Evolutionary conservation across 2,113 vertebrate species (phyloP).

Genomic region (Suricata suricatta): DNA sequence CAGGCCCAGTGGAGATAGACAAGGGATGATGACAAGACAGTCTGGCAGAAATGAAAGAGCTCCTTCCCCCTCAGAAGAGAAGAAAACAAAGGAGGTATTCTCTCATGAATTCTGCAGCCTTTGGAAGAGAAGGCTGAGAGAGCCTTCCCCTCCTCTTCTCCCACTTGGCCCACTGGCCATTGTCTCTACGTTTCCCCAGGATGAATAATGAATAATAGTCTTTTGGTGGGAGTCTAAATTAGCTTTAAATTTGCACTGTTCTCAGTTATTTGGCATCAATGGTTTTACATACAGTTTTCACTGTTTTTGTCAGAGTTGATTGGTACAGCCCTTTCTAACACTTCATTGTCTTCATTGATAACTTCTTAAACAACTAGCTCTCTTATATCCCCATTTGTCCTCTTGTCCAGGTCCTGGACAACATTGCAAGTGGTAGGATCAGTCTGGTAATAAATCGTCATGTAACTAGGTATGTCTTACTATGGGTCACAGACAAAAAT

Average conservation of each 20-base stretch:
- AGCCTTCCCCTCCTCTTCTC: not conserved
- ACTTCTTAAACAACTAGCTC: not conserved
- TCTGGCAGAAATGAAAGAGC: not conserved
- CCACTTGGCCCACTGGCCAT: not conserved
- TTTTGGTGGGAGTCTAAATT: not conserved
- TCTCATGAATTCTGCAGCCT: not conserved
- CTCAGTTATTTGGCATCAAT: not conserved
- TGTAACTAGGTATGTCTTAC: not conserved
- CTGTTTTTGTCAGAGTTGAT: not conserved
- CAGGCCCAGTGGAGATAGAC: not conserved
- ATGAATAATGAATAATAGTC: not conserved
- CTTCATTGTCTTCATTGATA: not conserved
- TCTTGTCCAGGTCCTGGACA: not conserved
- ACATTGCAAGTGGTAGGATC: not conserved
- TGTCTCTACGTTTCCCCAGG: not conserved
- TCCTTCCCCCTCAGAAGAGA: not conserved
- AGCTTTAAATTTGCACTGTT: not conserved
- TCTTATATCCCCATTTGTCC: not conserved
- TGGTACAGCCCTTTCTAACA: not conserved
- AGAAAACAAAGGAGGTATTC: not conserved
- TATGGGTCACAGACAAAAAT: not conserved
- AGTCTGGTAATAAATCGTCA: not conserved
- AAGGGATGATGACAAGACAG: not conserved
- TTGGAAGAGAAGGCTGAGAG: not conserved
- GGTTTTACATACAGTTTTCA: not conserved